Evolutionary conservation across 2,888 invertebrate genomes (phyloP).

Genomic region (Leptopilina myrica): DNA sequence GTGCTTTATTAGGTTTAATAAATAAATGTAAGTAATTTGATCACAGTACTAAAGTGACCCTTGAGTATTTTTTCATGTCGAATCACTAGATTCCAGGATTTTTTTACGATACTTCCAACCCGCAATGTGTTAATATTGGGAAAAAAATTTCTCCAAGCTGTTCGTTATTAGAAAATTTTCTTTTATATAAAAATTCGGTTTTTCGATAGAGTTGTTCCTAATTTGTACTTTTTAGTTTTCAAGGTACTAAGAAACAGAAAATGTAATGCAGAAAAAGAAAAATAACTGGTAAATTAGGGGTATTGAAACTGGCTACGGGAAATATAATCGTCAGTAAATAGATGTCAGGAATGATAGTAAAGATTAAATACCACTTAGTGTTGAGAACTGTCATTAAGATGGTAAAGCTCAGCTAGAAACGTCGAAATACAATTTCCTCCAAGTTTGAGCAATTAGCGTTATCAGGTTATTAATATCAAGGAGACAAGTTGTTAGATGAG

Average conservation of each 20-base stretch:
- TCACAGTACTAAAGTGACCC: not conserved
- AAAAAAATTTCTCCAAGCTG: not conserved
- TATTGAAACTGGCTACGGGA: not conserved
- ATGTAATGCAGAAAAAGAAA: not conserved
- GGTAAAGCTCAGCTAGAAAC: not conserved
- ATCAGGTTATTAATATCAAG: slow-evolving; percentile 38
- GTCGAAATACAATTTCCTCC: slow-evolving; percentile 37
- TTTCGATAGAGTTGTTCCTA: not conserved
- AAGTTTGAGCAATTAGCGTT: slow-evolving; percentile 41
- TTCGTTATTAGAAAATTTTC: not conserved
- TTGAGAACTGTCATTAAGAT: slow-evolving; percentile 1
- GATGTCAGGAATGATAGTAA: not conserved
- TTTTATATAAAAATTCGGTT: not conserved
- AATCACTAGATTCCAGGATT: not conserved
- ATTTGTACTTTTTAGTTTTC: not conserved
- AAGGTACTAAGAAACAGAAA: not conserved
- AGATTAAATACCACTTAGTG: slow-evolving; percentile 20
- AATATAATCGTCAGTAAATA: not conserved
- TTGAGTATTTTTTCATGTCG: not conserved
- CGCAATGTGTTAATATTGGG: not conserved
- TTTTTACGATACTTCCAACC: not conserved
- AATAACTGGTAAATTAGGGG: not conserved
- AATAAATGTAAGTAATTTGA: not conserved
- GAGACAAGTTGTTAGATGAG: slow-evolving; percentile 32
- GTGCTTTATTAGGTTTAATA: slow-evolving; percentile 8